Evolutionary conservation across 2,888 invertebrate species (phyloP), one percentile per base, ranked within the genome.

Genomic region (Euplagia quadripunctaria): DNA sequence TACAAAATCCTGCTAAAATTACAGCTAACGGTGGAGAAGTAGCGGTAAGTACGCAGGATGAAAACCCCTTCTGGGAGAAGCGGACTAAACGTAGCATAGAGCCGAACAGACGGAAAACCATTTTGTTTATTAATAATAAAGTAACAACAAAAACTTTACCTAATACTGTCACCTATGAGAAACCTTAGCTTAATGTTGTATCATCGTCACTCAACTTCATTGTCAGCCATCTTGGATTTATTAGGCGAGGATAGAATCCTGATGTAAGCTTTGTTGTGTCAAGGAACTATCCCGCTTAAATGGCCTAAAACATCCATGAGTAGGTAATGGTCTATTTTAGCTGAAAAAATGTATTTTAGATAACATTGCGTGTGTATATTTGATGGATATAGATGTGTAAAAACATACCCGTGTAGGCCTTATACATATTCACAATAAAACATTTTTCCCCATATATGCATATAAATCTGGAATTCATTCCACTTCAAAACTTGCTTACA

Each of bases 121-220:
- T 96, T 79, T 85, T 96, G 64, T 94, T 95, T 80, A 96, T 96
- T 77, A 96, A 96, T 88, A 96, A 96, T 87, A 95, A 94, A 91
- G 88, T 93, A 82, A 92, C 92, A 71, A 91, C 91, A 46, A 91
- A 88, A 86, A 87, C 91, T 58, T 79, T 90, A 81, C 86, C 88
- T 78, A 91, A 86, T 85, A 83, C 85, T 73, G 88, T 85, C 73
- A 86, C 83, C 72, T 88, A 87, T 83, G 85, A 86, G 71, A 80
- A 85, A 80, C 86, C 87, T 82, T 90, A 86, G 79, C 77, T 79
- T 77, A 49, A 75, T 79, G 70, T 75, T 77, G 71, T 66, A 78
- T 71, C 75, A 72, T 79, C 72, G 75, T 86, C 58, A 58, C 12
- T 58, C 11, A 58, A 85, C 86, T 31, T 31, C 55, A 20, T 74